phyloP scores from a whole-genome alignment of 2,797 vertebrate genomes.

The Sorex maritimensis region DNA sequence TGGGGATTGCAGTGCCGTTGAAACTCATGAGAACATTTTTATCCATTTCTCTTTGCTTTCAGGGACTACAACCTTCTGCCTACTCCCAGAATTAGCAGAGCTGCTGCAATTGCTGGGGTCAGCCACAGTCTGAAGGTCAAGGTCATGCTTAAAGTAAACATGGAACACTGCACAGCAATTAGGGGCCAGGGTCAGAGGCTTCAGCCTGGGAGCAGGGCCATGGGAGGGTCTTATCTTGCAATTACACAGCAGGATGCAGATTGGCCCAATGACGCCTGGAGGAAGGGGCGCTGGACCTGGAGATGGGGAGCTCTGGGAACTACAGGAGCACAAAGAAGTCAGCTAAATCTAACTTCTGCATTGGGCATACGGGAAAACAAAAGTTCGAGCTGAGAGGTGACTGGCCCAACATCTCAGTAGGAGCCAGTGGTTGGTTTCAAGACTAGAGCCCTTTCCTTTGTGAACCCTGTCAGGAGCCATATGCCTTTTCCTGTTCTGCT shows the following conservation, averaged over 20 bases:
- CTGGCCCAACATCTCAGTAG: conserved; percentile 19
- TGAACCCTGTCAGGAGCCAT: not conserved
- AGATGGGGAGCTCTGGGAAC: not conserved
- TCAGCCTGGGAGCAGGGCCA: not conserved
- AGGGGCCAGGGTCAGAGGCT: conserved; percentile 24
- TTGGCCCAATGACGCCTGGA: not conserved
- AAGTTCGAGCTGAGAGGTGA: not conserved
- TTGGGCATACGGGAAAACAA: not conserved
- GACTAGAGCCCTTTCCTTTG: conserved; percentile 1
- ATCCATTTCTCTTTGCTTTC: conserved; percentile 65
- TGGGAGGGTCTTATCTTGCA: conserved; percentile 58
- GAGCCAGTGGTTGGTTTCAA: conserved; percentile 24
- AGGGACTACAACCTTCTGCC: conserved; percentile 36
- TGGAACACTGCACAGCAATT: conserved; percentile 54
- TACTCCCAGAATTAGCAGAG: conserved; percentile 70
- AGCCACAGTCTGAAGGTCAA: conserved; percentile 9
- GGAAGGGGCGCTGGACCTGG: not conserved
- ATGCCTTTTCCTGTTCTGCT: not conserved
- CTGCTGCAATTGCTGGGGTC: conserved; percentile 28
- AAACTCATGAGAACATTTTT: conserved; percentile 59
- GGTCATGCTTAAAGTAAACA: conserved; percentile 76
- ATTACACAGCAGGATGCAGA: conserved; percentile 53
- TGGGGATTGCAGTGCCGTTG: not conserved
- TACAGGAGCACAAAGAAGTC: not conserved
- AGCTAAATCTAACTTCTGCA: not conserved